Conservation (phyloP, 1,140 invertebrate genomes). For the Bombus polaris region DNA sequence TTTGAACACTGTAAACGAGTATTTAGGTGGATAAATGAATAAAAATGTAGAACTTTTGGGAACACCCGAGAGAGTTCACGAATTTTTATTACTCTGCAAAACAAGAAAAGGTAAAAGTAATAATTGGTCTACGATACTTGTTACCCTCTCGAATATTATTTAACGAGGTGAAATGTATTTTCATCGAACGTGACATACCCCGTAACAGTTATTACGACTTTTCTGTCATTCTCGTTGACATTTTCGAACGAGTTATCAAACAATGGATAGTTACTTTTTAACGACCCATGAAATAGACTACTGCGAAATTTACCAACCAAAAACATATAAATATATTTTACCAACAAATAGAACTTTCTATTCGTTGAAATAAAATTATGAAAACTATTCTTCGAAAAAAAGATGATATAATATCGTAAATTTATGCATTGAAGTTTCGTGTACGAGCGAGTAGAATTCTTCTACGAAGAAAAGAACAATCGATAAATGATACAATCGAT, state of each 20-base stretch:
- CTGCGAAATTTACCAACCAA: not conserved
- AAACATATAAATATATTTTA: not conserved
- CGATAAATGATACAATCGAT: too few species aligned
- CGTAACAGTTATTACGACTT: not conserved
- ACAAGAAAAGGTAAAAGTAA: not conserved
- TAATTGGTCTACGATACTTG: not conserved
- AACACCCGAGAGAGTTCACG: too few species aligned
- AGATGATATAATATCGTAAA: too few species aligned
- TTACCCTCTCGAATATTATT: not conserved
- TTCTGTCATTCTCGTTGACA: too few species aligned
- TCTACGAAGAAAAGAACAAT: too few species aligned
- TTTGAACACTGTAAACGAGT: not conserved
- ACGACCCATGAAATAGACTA: not conserved
- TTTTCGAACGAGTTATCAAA: not conserved
- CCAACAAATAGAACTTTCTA: not conserved
- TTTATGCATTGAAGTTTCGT: too few species aligned
- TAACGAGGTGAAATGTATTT: not conserved
- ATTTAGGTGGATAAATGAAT: not conserved
- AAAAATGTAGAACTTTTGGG: not conserved
- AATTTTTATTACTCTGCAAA: too few species aligned
- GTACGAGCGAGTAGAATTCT: too few species aligned
- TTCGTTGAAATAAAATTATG: not conserved
- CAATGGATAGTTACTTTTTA: not conserved
- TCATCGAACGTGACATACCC: not conserved
- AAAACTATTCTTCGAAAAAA: too few species aligned